Evolutionary conservation across 2,113 vertebrate species (phyloP).

Genomic region (Ginglymostoma cirratum): DNA sequence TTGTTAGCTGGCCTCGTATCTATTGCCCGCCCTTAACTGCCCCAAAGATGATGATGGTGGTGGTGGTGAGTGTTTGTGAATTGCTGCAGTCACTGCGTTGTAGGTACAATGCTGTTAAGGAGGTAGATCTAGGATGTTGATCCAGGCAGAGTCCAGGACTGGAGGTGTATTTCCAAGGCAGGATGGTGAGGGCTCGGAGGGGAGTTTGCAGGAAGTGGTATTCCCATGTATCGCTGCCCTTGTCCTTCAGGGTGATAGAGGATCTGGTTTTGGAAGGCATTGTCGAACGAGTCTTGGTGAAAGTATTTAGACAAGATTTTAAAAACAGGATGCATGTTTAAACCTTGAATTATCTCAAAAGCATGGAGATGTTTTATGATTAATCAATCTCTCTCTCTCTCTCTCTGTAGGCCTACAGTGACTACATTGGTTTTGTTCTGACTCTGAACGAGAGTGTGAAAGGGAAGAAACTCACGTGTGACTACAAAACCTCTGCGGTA

Average conservation of each 20-base stretch:
- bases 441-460: slow-evolving; percentile 85
- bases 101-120: too few relatives aligned
- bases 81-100: too few relatives aligned
- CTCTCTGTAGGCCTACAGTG: slow-evolving; percentile 75
- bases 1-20: too few relatives aligned
- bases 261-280: not conserved
- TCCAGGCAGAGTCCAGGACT: too few relatives aligned
- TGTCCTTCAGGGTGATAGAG: not conserved
- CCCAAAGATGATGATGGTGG: too few relatives aligned
- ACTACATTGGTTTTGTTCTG: slow-evolving; percentile 91
- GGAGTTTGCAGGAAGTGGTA: too few relatives aligned
- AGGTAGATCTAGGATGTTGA: too few relatives aligned
- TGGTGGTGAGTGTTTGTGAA: too few relatives aligned
- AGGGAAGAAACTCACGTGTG: slow-evolving; percentile 79
- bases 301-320: not conserved
- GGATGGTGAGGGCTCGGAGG: not conserved
- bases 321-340: not conserved
- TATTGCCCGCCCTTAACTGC: too few relatives aligned
- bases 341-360: not conserved
- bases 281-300: not conserved
- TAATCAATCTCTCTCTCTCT: not conserved
- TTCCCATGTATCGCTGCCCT: not conserved
- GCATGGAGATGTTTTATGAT: not conserved
- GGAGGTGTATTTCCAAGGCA: too few relatives aligned
- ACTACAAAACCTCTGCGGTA: slow-evolving; percentile 86